phyloP scores from a whole-genome alignment of 2,113 vertebrate species.

The Myodes glareolus region DNA sequence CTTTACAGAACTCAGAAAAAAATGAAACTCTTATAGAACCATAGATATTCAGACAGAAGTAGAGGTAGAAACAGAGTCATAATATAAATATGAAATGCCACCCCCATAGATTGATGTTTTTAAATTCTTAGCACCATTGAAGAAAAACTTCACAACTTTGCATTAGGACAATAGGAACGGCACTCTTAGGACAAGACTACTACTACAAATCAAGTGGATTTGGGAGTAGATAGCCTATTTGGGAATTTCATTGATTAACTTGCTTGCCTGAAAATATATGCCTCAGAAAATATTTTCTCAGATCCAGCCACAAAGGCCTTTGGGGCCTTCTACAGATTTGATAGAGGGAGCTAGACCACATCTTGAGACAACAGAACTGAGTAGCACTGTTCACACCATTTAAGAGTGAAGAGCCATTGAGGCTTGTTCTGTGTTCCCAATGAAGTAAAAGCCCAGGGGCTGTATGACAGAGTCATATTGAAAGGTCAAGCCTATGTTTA shows the following conservation, averaged over 20 bases:
- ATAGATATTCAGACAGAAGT: neutral
- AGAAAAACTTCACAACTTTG: neutral
- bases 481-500: neutral
- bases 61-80: neutral
- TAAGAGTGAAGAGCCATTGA: neutral
- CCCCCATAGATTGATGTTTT: neutral
- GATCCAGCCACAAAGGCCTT: neutral
- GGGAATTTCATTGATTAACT: neutral
- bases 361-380: neutral
- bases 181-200: neutral
- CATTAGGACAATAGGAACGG: neutral
- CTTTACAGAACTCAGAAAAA: neutral
- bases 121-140: neutral
- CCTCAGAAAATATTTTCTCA: neutral
- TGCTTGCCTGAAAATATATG: neutral
- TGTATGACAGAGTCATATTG: neutral
- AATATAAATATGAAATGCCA: neutral
- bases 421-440: neutral
- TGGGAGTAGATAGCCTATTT: neutral
- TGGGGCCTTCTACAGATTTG: neutral
- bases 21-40: neutral
- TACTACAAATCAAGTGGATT: neutral
- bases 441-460: neutral
- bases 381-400: neutral
- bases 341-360: neutral